Percentiles rank a stretch among this genome's conserved stretches.
Evolutionary conservation across 2,888 invertebrate genomes (phyloP).

Genomic region (Malachius bipustulatus): DNA sequence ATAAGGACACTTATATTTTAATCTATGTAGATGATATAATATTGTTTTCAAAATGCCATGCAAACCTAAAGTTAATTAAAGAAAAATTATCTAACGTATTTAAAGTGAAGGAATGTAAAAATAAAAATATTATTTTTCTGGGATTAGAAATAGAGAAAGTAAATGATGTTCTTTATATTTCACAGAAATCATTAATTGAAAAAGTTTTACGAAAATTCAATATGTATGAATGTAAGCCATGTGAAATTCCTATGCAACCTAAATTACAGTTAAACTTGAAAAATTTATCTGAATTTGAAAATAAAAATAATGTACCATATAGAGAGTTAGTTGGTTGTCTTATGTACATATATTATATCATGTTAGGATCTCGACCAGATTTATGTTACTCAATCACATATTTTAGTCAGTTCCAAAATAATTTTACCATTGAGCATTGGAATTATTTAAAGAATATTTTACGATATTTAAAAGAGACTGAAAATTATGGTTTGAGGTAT

Average conservation of each 20-base stretch:
- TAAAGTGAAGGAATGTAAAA: slow-evolving; percentile 15
- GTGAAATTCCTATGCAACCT: slow-evolving; percentile 10
- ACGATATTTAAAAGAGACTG: slow-evolving; percentile 11
- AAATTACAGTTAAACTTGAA: slow-evolving; percentile 11
- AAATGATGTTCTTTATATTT: slow-evolving; percentile 9
- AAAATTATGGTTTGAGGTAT: slow-evolving; percentile 12
- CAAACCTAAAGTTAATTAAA: slow-evolving; percentile 14
- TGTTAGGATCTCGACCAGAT: slow-evolving; percentile 17
- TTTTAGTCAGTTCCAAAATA: slow-evolving; percentile 15
- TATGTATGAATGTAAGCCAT: slow-evolving; percentile 10
- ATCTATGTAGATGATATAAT: no score
- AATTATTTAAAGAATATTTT: no score
- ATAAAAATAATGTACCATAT: slow-evolving; percentile 10
- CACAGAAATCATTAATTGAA: slow-evolving; percentile 13
- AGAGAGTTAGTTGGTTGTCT: slow-evolving; percentile 14
- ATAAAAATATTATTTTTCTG: slow-evolving; percentile 13
- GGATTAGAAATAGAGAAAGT: slow-evolving; percentile 15
- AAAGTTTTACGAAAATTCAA: slow-evolving; percentile 13
- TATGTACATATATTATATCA: slow-evolving; percentile 15
- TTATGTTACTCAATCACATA: slow-evolving; percentile 14
- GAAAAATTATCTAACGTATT: slow-evolving; percentile 15
- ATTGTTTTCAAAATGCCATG: slow-evolving; percentile 10
- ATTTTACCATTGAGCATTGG: slow-evolving; percentile 13
- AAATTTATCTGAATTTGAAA: no score
- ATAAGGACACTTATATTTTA: no score